phyloP scores from a whole-genome alignment of 2,113 vertebrate species.

The Scartelaos histophorus region DNA sequence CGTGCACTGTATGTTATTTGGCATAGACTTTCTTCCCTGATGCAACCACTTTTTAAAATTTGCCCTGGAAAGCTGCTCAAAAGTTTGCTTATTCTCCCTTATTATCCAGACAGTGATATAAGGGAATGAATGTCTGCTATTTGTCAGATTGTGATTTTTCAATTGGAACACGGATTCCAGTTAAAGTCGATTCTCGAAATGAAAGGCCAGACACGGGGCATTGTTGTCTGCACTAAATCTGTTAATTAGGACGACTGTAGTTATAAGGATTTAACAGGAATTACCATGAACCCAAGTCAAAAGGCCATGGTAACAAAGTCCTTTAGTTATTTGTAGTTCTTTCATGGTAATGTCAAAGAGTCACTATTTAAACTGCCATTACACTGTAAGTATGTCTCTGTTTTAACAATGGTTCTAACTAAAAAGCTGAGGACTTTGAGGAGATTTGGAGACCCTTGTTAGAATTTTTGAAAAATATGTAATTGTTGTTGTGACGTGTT shows the following conservation, averaged over 20 bases:
- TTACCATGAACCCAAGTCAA: background rate
- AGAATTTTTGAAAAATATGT: too few species aligned
- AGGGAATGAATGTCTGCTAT: background rate
- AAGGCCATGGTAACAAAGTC: too few species aligned
- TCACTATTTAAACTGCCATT: too few species aligned
- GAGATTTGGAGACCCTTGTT: too few species aligned
- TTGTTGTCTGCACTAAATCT: too few species aligned
- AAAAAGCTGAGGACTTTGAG: too few species aligned
- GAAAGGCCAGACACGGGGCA: background rate
- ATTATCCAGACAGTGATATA: too few species aligned
- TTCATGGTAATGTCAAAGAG: too few species aligned
- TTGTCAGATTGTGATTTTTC: background rate
- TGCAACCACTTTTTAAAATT: background rate
- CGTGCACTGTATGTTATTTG: background rate
- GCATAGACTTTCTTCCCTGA: background rate
- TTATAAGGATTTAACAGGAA: background rate
- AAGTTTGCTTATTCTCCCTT: background rate
- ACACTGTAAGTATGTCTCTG: background rate
- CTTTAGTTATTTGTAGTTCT: too few species aligned
- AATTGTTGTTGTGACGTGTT: too few species aligned
- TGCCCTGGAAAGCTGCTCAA: background rate
- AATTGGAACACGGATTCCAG: background rate
- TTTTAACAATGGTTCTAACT: too few species aligned
- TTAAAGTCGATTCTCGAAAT: background rate
- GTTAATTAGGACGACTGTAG: too few species aligned